Evolutionary conservation across 2,113 vertebrate species (phyloP), one percentile per base, ranked within the genome.

Genomic region (Cervus canadensis): DNA sequence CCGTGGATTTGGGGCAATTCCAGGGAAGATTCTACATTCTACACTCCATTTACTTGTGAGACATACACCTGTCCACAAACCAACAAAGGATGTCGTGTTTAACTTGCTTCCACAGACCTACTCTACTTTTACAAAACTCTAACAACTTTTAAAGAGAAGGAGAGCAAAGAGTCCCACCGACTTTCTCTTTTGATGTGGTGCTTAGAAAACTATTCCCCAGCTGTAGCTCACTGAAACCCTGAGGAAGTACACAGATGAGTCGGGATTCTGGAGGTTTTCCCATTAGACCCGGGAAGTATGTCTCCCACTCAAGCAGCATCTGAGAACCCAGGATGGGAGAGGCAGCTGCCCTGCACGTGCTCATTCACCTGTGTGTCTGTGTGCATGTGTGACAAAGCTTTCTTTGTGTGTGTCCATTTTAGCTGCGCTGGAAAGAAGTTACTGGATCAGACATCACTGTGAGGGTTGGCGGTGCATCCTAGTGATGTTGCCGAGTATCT

Each of bases 21-120:
- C 62, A 21, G 45, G 54, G 60, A 33, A 62, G 60, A 50, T 7
- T 14, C 64, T 28, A 7, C 14, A 12, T 5, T 5, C 56, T 28
- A 7, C 10, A 13, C 14, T n/a, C 25, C 30, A 11, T 5, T 56
- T 30, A n/a, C 23, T 36, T 25, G 9, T 15, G 21, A 84, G 17
- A 71, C 16, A 17, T 1, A 30, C 3, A 9, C 15, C 85, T 30
- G 5, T 11, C 7, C 28, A 21, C 16, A 15, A 57, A 4, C 76
- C 30, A 13, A 5, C 0, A 1, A 54, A 11, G 17, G 45, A 16
- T 56, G 30, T 13, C 9, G 1, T 48, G 10, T 5, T 48, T 71
- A 54, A 33, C 40, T 3, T 23, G 13, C 30, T 59, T 88, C 14
- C 26, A 19, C 4, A 9, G 50, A 40, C 40, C 43, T 52, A 12